These are phyloP conservation scores for Yponomeuta malinellus DNA, from an alignment of 2,888 invertebrate genomes.

Conservation along the genomic window DNA sequence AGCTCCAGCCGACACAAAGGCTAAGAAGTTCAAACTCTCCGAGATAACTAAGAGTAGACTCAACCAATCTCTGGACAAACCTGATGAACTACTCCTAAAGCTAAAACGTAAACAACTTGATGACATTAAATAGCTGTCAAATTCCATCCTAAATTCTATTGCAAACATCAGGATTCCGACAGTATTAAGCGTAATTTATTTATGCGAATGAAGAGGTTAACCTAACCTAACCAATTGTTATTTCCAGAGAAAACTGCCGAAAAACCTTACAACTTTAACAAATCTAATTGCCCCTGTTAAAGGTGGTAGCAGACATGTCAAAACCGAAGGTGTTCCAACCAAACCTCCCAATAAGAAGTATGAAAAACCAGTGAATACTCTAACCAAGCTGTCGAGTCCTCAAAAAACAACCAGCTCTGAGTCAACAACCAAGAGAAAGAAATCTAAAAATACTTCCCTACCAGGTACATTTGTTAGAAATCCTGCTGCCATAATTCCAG, in stretches of 20 bases:
- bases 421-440: not conserved
- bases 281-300: not conserved
- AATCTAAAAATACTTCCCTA: not conserved
- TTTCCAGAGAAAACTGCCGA: not conserved
- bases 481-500: not conserved
- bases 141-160: not conserved
- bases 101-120: too few species aligned
- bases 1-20: not conserved
- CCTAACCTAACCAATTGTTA: not conserved
- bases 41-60: not conserved
- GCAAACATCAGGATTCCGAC: not conserved
- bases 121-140: not conserved
- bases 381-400: not conserved
- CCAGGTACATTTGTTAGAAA: not conserved
- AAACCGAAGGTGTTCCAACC: not conserved
- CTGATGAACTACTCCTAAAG: slow-evolving; percentile 37
- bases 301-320: not conserved
- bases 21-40: not conserved
- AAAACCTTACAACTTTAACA: not conserved
- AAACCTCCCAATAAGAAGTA: not conserved
- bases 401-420: not conserved
- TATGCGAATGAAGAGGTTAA: too few species aligned
- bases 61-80: slow-evolving; percentile 28
- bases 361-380: not conserved
- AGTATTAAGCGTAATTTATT: too few species aligned